These are phyloP conservation scores for Halotydeus destructor DNA, from an alignment of 1,140 invertebrate genomes.

Conservation along the genomic window DNA sequence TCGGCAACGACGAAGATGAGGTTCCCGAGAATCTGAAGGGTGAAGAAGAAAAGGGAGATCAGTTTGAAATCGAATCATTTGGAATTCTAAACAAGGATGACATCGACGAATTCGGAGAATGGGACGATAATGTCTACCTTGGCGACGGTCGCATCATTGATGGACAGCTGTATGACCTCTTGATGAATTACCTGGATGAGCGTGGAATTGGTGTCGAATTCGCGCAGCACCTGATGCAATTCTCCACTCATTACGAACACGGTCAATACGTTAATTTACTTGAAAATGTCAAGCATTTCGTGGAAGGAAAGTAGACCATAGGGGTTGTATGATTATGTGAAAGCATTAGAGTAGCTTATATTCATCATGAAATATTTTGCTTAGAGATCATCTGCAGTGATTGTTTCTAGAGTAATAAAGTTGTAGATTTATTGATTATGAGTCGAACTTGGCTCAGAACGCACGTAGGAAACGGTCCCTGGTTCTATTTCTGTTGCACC, in stretches of 20 bases:
- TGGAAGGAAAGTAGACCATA: background rate
- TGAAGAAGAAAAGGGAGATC: constrained; percentile 17
- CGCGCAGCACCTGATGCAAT: constrained; percentile 56
- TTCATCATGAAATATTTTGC: no score
- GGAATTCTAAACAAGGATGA: constrained; percentile 29
- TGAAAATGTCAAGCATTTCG: constrained; percentile 60
- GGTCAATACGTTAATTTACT: constrained; percentile 61
- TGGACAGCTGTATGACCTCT: constrained; percentile 70
- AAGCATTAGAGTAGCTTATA: no score
- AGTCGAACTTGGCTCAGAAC: no score
- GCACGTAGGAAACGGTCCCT: no score
- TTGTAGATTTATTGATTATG: no score
- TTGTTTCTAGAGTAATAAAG: no score
- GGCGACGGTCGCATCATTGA: constrained; percentile 73
- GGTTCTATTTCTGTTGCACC: no score
- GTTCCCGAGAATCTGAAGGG: constrained; percentile 41
- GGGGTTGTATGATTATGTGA: no score
- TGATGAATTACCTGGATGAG: constrained; percentile 81
- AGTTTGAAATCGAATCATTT: constrained; percentile 67
- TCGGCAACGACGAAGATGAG: constrained; percentile 33
- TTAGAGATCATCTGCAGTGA: no score
- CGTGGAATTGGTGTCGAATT: constrained; percentile 80
- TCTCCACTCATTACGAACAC: constrained; percentile 75
- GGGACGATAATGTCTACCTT: constrained; percentile 56
- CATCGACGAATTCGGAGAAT: constrained; percentile 45